Percentiles rank a stretch among this genome's conserved stretches.
These are phyloP conservation scores for Procambarus clarkii DNA, from an alignment of 1,140 invertebrate species.

Conservation along the genomic window DNA sequence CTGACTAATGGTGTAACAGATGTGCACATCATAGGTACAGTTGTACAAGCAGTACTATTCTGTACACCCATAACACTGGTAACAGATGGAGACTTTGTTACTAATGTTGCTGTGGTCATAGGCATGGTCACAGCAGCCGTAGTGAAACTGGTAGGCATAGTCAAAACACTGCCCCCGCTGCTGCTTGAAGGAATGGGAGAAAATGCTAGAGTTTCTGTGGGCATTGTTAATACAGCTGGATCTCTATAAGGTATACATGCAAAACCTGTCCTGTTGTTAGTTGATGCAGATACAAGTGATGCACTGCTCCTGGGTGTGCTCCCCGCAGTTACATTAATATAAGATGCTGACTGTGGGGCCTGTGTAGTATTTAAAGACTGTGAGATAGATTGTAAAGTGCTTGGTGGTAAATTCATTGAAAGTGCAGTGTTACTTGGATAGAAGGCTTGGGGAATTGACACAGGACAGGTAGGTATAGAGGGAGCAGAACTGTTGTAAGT, in stretches of 20 bases:
- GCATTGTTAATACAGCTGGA: slow-evolving; percentile 8
- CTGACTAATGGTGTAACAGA: slow-evolving; percentile 5
- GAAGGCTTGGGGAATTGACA: neutral
- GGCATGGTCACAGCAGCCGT: slow-evolving; percentile 23
- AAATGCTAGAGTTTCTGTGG: slow-evolving; percentile 8
- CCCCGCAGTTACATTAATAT: slow-evolving; percentile 10
- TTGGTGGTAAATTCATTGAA: slow-evolving; percentile 3
- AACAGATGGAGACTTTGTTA: slow-evolving; percentile 3
- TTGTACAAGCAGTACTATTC: slow-evolving; percentile 13
- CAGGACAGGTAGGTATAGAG: slow-evolving; percentile 18
- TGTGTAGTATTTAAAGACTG: slow-evolving; percentile 11
- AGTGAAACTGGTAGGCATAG: neutral
- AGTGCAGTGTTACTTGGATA: neutral
- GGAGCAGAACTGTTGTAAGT: neutral
- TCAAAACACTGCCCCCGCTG: neutral
- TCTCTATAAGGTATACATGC: slow-evolving; percentile 4
- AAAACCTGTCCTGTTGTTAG: slow-evolving; percentile 2
- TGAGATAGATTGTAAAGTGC: neutral
- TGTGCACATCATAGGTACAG: slow-evolving; percentile 30
- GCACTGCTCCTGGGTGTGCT: slow-evolving; percentile 8
- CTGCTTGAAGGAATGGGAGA: slow-evolving; percentile 9
- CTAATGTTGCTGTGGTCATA: slow-evolving; percentile 7
- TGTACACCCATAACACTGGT: slow-evolving; percentile 13
- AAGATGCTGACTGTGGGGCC: neutral
- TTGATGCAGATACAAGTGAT: slow-evolving; percentile 10